phyloP scores from a whole-genome alignment of 1,140 invertebrate species.

The Neodiprion fabricii region DNA sequence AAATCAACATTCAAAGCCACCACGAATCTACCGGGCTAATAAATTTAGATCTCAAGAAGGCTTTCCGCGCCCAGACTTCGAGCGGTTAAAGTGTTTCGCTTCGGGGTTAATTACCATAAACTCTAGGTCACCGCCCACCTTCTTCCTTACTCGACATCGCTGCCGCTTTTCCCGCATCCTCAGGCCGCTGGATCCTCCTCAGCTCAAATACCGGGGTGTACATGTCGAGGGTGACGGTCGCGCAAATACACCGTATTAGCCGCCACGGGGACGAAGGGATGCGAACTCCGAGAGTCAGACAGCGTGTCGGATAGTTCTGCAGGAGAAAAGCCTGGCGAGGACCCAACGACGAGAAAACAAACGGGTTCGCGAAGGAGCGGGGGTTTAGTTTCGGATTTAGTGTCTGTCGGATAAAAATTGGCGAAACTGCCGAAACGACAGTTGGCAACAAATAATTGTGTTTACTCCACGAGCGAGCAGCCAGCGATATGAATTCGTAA shows the following conservation, averaged over 20 bases:
- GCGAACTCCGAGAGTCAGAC: neutral
- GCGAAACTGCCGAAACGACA: neutral
- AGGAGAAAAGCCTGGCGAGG: neutral
- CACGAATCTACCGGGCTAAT: neutral
- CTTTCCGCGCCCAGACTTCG: neutral
- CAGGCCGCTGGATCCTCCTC: too few species aligned
- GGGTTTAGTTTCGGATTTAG: neutral
- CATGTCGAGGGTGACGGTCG: neutral
- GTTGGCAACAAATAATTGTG: constrained; percentile 3
- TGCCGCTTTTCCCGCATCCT: neutral
- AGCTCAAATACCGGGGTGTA: too few species aligned
- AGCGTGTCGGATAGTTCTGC: neutral
- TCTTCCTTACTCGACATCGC: neutral
- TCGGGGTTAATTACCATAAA: constrained; percentile 1
- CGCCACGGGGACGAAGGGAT: neutral
- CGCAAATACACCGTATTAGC: neutral
- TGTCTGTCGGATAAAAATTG: neutral
- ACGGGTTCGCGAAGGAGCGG: neutral
- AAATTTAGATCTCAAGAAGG: neutral
- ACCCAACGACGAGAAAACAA: neutral
- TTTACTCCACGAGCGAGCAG: neutral
- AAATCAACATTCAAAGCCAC: constrained; percentile 5
- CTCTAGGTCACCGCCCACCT: neutral
- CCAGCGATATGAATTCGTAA: neutral
- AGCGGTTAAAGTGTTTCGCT: neutral